Percentiles rank a stretch among this genome's conserved stretches.
Evolutionary conservation across 2,113 vertebrate genomes (phyloP).

Genomic region (Sitta europaea): DNA sequence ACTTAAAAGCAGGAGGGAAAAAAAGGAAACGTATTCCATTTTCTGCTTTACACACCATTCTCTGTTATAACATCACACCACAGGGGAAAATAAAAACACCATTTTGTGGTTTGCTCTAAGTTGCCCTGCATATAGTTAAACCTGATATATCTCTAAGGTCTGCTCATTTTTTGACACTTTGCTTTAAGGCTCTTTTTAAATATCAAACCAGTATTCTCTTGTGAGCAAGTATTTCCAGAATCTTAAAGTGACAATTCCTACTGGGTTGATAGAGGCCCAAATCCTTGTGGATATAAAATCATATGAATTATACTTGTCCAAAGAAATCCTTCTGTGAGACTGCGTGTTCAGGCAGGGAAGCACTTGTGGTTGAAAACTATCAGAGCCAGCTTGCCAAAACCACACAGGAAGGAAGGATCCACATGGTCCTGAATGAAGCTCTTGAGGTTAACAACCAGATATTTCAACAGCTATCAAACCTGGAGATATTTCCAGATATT

Average conservation of each 20-base stretch:
- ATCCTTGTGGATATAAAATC: not conserved
- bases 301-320: not conserved
- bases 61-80: not conserved
- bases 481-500: no score
- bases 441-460: not conserved
- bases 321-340: not conserved
- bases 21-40: conserved; percentile 35
- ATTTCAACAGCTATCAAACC: not conserved
- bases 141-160: not conserved
- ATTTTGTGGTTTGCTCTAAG: not conserved
- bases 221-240: not conserved
- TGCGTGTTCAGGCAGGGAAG: not conserved
- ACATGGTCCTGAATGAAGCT: not conserved
- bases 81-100: not conserved
- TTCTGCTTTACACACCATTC: not conserved
- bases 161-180: not conserved
- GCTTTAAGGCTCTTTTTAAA: not conserved
- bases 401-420: not conserved
- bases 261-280: not conserved
- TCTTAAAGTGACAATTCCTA: not conserved
- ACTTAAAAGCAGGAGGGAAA: not conserved
- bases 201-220: not conserved
- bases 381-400: not conserved
- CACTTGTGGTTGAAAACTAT: not conserved
- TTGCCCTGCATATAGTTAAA: not conserved